Evolutionary conservation across 1,140 invertebrate species (phyloP).

Genomic region (Megalonaias nervosa): DNA sequence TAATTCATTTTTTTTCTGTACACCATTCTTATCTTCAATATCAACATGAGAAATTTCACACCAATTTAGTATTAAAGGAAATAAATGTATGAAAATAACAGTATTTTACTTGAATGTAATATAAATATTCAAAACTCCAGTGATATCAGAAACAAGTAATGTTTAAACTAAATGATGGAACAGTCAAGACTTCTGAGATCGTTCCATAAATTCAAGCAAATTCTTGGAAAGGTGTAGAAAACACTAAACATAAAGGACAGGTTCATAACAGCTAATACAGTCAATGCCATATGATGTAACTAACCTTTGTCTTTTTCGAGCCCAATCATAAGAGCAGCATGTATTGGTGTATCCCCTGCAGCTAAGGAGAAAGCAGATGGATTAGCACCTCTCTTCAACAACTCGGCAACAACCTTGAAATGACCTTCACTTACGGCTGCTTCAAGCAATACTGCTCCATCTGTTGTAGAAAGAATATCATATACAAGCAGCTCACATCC

Average conservation of each 20-base stretch:
- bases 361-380: slow-evolving; percentile 40
- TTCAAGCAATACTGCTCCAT: slow-evolving; percentile 36
- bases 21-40: too few relatives aligned
- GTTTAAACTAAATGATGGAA: too few relatives aligned
- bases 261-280: neutral
- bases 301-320: slow-evolving; percentile 56
- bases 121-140: too few relatives aligned
- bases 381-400: slow-evolving; percentile 48
- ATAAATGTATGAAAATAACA: too few relatives aligned
- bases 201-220: neutral
- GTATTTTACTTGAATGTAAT: too few relatives aligned
- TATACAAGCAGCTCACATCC: neutral
- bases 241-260: neutral
- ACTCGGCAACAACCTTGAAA: slow-evolving; percentile 42
- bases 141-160: too few relatives aligned
- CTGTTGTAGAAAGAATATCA: slow-evolving; percentile 14
- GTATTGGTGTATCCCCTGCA: slow-evolving; percentile 55
- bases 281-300: neutral
- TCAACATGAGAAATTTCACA: too few relatives aligned
- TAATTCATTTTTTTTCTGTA: too few relatives aligned
- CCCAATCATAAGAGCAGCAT: slow-evolving; percentile 53
- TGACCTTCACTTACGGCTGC: slow-evolving; percentile 44
- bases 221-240: neutral
- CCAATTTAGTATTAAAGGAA: too few relatives aligned
- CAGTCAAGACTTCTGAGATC: too few relatives aligned